Evolutionary conservation across 2,113 vertebrate genomes (phyloP), one percentile per base, ranked within the genome.

Genomic region (Percopsis transmontana): DNA sequence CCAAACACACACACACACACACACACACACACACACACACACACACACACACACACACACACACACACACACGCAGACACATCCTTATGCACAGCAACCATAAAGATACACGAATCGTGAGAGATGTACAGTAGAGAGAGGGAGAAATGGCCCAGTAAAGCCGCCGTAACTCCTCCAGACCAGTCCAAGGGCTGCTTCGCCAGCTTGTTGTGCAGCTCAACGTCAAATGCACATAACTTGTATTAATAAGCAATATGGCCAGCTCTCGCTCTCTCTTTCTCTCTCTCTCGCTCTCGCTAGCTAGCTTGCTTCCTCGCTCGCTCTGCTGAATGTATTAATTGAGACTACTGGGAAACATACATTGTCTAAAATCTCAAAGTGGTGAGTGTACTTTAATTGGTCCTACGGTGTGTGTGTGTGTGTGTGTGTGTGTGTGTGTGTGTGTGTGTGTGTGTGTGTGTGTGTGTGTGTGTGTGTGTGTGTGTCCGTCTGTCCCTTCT

Each of bases 141-240:
- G 5, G 5, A 33, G 27, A 7, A 33, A 88, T 80, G 61, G 52
- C 79, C 74, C 75, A 74, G 63, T 86, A 80, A 87, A 85, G 73
- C 74, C 74, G 51, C 68, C 72, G 55, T 27, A 58, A 70, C 73
- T 54, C 61, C 56, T 23, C 63, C 38, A 14, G 6, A 58, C 72
- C 27, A 60, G 40, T 78, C 76, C 75, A 71, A 69, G 58, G 61
- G 48, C 57, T 14, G 2, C 67, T 20, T 76, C 70, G 70, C 81
- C 58, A 62, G 72, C 70, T 67, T 72, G 57, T 62, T 80, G 65
- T 75, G 57, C 58, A 66, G 56, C 79, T 87, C 85, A 92, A 91
- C 87, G 90, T 88, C 85, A 87, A 78, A 83, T 42, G 54, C 81
- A 71, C 66, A 71, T 64, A 79, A 85, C 60, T 76, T 76, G 59